phyloP scores from a whole-genome alignment of 2,113 vertebrate genomes.

The Mus spicilegus region DNA sequence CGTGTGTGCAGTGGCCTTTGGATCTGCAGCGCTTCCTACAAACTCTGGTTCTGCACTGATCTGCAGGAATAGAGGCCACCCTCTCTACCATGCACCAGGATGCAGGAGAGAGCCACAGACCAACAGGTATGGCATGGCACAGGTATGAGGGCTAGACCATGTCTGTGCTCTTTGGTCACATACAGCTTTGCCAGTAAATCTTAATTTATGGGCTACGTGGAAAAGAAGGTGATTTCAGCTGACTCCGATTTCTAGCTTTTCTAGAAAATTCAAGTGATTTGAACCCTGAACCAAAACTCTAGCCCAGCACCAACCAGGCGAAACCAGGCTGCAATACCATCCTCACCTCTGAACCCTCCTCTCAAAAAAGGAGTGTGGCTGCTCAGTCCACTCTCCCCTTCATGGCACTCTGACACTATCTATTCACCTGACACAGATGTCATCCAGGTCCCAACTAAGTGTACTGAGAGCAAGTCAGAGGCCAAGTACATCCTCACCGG shows the following conservation, averaged over 20 bases:
- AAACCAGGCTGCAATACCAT: no score
- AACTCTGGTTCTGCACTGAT: neutral
- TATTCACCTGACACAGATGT: no score
- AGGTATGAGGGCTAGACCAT: neutral
- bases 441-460: no score
- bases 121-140: neutral
- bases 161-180: neutral
- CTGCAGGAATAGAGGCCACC: accelerated
- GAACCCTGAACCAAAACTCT: neutral
- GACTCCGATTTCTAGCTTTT: neutral
- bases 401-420: neutral
- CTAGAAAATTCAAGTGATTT: neutral
- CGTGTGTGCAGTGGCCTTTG: neutral
- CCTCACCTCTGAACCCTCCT: neutral
- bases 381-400: neutral
- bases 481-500: neutral
- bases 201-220: neutral
- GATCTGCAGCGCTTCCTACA: neutral
- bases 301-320: accelerated
- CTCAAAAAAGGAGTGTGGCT: neutral
- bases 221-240: neutral
- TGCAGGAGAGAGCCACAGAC: neutral
- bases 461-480: no score
- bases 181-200: neutral
- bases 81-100: neutral